Conservation (phyloP, 2,797 vertebrate species). For the Simalia tracyae region DNA sequence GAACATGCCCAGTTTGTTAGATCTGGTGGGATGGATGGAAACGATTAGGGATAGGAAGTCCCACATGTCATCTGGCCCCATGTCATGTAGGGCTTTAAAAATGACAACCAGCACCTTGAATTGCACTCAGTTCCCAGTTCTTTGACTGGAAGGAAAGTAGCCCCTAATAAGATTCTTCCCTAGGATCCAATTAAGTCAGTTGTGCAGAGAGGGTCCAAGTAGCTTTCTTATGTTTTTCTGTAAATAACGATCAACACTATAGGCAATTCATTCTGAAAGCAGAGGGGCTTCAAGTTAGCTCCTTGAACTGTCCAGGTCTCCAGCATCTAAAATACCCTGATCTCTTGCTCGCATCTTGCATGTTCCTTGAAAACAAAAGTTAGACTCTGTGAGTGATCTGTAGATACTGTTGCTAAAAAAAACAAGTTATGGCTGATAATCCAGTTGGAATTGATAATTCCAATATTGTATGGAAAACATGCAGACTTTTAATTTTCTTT, state of each 20-base stretch:
- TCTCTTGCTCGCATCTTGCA: neutral
- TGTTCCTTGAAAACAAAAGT: neutral
- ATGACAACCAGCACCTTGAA: too few species aligned
- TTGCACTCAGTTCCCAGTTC: too few species aligned
- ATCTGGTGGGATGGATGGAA: too few species aligned
- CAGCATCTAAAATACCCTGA: neutral
- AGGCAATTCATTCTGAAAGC: neutral
- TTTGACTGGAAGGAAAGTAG: too few species aligned
- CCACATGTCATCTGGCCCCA: too few species aligned
- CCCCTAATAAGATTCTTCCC: too few species aligned
- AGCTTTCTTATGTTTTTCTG: neutral
- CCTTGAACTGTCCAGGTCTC: neutral
- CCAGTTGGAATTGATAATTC: neutral
- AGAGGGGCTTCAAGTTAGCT: neutral
- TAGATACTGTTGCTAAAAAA: neutral
- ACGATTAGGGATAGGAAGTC: too few species aligned
- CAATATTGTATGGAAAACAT: neutral
- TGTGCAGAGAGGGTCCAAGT: too few species aligned
- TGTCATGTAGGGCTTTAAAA: too few species aligned
- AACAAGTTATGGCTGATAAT: neutral
- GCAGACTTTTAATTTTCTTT: neutral
- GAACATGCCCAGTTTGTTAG: too few species aligned
- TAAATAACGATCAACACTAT: neutral
- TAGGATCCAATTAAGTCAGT: too few species aligned
- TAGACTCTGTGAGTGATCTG: neutral